Base-by-base conservation (phyloP, 2,888 invertebrate genomes). In the Melinaea marsaeus region DNA sequence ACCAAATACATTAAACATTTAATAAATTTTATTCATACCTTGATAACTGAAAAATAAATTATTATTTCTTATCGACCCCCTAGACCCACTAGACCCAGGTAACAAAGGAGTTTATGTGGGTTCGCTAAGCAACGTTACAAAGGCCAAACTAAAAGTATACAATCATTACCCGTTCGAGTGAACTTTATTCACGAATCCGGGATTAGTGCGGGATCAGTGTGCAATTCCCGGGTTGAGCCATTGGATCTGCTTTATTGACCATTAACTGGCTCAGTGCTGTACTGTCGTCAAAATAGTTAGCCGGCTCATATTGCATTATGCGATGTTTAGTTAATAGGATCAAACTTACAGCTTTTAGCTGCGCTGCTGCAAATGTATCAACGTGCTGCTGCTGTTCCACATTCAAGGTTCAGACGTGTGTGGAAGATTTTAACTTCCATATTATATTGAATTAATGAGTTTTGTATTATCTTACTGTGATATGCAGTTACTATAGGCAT, bases 241-340 rank as follows among this genome's bases (percentile, higher is more conserved):
- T 61, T 37, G 67, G 71, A 71, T 71, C 70, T 64, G 51, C 69
- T 72, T 75, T 71, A 75, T 73, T 71, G 75, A 69, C 73, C 74
- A 73, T 74, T 75, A 74, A 55, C 67, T 57, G 59, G 64, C 58
- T 66, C 60, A 61, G 62, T 46, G 51, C 56, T 55, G 55, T 22
- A 58, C 57, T 65, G 65, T 69, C 67, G 60, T 66, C 67, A 64
- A 63, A 55, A 59, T 62, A 64, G 64, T 71, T 69, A 67, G 61
- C 61, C 55, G 58, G 57, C 59, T 65, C 64, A 66, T 65, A 62
- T 66, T 62, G 58, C 61, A 61, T 65, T 65, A 59, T 66, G 64
- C 66, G 57, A 62, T 56, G 57, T 55, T 63, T 64, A 65, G 48
- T 58, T 64, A 67, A 64, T 64, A 22, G 57, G 58, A 59, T 65